Percentiles rank a stretch among this genome's conserved stretches.
phyloP scores from a whole-genome alignment of 2,888 invertebrate species.

The Drosophila recens region DNA sequence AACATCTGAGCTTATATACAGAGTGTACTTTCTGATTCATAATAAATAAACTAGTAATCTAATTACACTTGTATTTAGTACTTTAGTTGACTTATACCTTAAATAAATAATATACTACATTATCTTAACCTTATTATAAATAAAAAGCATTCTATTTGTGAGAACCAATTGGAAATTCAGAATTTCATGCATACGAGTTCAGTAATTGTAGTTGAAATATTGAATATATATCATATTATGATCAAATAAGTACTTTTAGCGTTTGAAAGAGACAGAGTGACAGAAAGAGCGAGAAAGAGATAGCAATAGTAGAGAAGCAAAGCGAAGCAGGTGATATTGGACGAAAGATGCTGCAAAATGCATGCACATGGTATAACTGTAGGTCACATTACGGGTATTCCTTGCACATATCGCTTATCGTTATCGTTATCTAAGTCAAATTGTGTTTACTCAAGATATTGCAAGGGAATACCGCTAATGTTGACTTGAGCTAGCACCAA shows the following conservation, averaged over 20 bases:
- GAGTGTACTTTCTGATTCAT: background rate
- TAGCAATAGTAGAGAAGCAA: slow-evolving; percentile 12
- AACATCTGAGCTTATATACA: slow-evolving; percentile 8
- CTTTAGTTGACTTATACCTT: slow-evolving; percentile 3
- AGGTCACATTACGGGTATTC: slow-evolving; percentile 32
- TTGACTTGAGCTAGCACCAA: slow-evolving; percentile 9
- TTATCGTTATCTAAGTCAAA: background rate
- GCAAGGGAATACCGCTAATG: slow-evolving; percentile 22
- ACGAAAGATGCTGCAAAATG: slow-evolving; percentile 12
- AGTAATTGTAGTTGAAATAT: background rate
- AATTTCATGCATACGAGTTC: slow-evolving; percentile 28
- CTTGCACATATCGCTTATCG: background rate
- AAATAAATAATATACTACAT: slow-evolving; percentile 11
- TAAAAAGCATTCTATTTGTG: slow-evolving; percentile 20
- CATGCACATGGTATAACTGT: slow-evolving; percentile 33
- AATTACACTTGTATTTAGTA: background rate
- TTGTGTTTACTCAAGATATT: background rate
- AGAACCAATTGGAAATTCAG: background rate
- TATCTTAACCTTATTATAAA: slow-evolving; percentile 11
- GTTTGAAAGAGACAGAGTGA: background rate
- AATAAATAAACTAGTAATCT: background rate
- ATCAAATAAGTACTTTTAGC: slow-evolving; percentile 2
- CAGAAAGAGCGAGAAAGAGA: slow-evolving; percentile 9
- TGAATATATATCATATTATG: slow-evolving; percentile 4
- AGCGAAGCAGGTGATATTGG: slow-evolving; percentile 25